Percentiles rank a stretch among this genome's conserved stretches.
These are phyloP conservation scores for Lithodes maja DNA, from an alignment of 2,888 invertebrate species.

Conservation along the genomic window DNA sequence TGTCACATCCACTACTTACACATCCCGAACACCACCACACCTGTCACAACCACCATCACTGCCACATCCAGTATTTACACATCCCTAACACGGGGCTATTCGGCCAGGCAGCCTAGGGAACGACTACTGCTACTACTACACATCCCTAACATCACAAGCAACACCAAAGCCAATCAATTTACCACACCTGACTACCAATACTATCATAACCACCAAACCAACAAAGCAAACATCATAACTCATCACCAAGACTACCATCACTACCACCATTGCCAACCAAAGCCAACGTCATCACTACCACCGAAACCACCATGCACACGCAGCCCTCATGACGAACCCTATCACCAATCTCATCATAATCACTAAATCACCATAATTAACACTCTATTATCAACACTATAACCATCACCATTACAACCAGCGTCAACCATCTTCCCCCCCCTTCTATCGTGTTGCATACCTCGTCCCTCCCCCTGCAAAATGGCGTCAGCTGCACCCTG, in stretches of 20 bases:
- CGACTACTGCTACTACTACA: too few relatives aligned
- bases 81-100: too few relatives aligned
- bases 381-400: not conserved
- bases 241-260: not conserved
- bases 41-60: not conserved
- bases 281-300: not conserved
- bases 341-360: not conserved
- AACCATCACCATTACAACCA: constrained; percentile 4
- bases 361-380: not conserved
- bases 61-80: not conserved
- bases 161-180: too few relatives aligned
- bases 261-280: not conserved
- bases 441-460: constrained; percentile 17
- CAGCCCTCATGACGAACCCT: not conserved
- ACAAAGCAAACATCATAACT: too few relatives aligned
- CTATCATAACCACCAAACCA: too few relatives aligned
- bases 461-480: constrained; percentile 8
- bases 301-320: not conserved
- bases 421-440: not conserved
- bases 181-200: too few relatives aligned
- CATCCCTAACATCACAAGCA: too few relatives aligned
- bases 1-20: not conserved
- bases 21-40: not conserved
- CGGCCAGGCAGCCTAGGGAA: too few relatives aligned
- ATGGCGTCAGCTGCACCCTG: constrained; percentile 55